A percentile compares a stretch with the other conserved stretches of the same genome.
Conservation (phyloP, 2,113 vertebrate species). For the Cettia cetti region DNA sequence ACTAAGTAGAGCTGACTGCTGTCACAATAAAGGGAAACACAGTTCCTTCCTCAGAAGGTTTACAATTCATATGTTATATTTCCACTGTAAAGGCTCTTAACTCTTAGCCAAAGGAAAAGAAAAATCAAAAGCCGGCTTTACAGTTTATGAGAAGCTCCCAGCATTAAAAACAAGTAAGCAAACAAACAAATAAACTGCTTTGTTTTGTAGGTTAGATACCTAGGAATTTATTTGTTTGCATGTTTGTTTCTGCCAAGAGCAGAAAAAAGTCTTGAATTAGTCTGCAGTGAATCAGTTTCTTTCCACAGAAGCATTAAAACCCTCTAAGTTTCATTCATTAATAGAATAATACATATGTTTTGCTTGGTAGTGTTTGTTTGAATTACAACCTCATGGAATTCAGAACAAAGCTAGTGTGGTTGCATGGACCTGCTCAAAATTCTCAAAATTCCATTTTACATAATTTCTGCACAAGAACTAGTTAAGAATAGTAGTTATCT, state of each 20-base stretch:
- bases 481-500: background rate
- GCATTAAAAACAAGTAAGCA: background rate
- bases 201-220: constrained; percentile 39
- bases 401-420: constrained; percentile 38
- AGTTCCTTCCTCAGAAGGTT: background rate
- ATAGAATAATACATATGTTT: constrained; percentile 40
- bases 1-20: background rate
- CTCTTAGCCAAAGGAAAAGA: background rate
- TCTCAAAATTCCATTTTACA: constrained; percentile 3
- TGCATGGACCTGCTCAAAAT: constrained; percentile 54
- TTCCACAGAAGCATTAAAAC: constrained; percentile 52
- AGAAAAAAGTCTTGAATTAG: constrained; percentile 65
- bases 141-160: background rate
- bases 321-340: constrained; percentile 49
- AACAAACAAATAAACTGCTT: background rate
- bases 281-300: constrained; percentile 46
- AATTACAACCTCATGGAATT: constrained; percentile 40
- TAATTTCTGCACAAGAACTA: background rate
- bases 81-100: constrained; percentile 29
- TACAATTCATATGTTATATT: background rate
- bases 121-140: background rate
- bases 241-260: constrained; percentile 51
- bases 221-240: constrained; percentile 63
- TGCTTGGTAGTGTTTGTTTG: constrained; percentile 34
- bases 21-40: background rate